Percentiles rank a stretch among this genome's conserved stretches.
phyloP scores from a whole-genome alignment of 2,888 invertebrate genomes.

The Ichneumon xanthorius region DNA sequence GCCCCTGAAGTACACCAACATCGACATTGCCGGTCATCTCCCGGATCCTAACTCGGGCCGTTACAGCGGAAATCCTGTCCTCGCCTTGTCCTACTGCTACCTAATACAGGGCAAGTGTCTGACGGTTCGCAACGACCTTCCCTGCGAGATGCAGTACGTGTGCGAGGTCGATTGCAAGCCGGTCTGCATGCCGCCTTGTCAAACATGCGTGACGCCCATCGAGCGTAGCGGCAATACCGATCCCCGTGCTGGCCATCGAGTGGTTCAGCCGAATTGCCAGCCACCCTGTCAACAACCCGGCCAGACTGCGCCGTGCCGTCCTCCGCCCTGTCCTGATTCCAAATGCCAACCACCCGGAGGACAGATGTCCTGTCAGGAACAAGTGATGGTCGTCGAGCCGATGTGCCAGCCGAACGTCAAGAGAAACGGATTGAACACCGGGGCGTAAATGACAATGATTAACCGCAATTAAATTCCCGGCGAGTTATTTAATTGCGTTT shows the following conservation, averaged over 20 bases:
- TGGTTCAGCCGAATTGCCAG: slow-evolving; percentile 29
- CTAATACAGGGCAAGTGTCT: slow-evolving; percentile 83
- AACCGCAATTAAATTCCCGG: neutral
- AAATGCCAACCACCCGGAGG: slow-evolving; percentile 49
- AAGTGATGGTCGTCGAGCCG: slow-evolving; percentile 70
- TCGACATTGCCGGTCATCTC: slow-evolving; percentile 91
- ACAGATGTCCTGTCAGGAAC: slow-evolving; percentile 60
- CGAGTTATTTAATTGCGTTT: neutral
- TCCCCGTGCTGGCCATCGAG: slow-evolving; percentile 30
- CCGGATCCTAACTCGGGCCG: slow-evolving; percentile 85
- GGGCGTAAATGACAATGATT: slow-evolving; percentile 28
- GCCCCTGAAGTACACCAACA: slow-evolving; percentile 93
- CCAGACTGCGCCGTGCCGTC: slow-evolving; percentile 56
- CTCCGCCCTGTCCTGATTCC: slow-evolving; percentile 51
- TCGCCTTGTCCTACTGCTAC: slow-evolving; percentile 89
- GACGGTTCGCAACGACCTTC: slow-evolving; percentile 77
- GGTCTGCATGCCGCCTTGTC: slow-evolving; percentile 73
- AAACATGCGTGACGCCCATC: slow-evolving; percentile 70
- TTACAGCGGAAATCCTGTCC: slow-evolving; percentile 90
- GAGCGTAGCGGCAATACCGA: slow-evolving; percentile 61
- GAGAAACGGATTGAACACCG: slow-evolving; percentile 69
- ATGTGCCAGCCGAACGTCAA: slow-evolving; percentile 73
- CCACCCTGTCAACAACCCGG: slow-evolving; percentile 50
- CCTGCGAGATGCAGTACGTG: slow-evolving; percentile 79
- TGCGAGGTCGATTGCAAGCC: slow-evolving; percentile 77